Base-by-base conservation (phyloP, 2,888 invertebrate species). In the Pherbina coryleti region DNA sequence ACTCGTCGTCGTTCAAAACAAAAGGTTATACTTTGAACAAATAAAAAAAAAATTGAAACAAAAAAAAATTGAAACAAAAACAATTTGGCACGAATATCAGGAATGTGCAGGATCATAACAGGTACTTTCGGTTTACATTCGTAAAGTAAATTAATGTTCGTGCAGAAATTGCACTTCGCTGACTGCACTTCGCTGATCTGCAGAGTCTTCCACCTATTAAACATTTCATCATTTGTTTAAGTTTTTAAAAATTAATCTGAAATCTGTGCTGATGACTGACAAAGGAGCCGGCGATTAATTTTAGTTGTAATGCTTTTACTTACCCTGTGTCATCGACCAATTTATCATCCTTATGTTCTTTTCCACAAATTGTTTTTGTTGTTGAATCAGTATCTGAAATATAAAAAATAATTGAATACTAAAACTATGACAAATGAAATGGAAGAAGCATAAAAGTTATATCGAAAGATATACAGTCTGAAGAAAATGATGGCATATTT, bases 271-370 rank as follows among this genome's bases (percentile, higher is more conserved):
- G 19, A 55, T 9, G 25, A 9, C 28, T 60, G 7, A 5, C 19
- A 22, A 11, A 60, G 55, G 19, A 19, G 55, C 44, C 44, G 1
- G 14, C 64, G 3, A 28, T 19, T 17, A 19, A n/a, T 34, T 34
- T 17, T 67, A 34, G 17, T 19, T 1, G n/a, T 37, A 19, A 67
- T 22, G 17, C 37, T 5, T 7, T 25, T 51, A 74, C 74, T 64
- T 49, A 74, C 74, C 49, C 64, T 19, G 62, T 25, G 31, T 66
- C 74, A 66, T 25, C 49, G 19, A 53, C 22, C 19, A 64, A 66
- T 49, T 64, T 51, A 53, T 64, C 64, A n/a, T 49, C 28, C 51
- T 74, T 28, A 31, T 57, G 60, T 72, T 72, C 60, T 25, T 25
- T 22, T 37, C 17, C 25, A 51, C n/a, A 34, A 11, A 37, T 22